These are phyloP conservation scores for Malthinus flaveolus DNA, from an alignment of 2,888 invertebrate species.

Conservation along the genomic window DNA sequence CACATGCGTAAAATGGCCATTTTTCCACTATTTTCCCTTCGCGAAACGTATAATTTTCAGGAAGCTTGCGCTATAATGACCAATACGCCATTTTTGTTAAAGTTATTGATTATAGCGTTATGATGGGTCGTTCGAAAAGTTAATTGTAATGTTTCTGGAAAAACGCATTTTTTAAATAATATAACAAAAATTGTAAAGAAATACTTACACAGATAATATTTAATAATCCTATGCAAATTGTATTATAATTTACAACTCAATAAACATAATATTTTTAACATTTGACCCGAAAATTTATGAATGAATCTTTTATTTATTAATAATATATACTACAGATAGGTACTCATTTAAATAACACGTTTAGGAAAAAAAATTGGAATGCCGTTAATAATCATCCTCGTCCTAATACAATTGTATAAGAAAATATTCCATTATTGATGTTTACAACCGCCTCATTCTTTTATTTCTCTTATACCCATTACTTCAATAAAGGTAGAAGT, in stretches of 20 bases:
- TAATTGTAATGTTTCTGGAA: neutral
- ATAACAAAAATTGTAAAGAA: too few relatives aligned
- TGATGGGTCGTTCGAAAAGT: neutral
- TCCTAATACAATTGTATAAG: neutral
- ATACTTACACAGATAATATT: too few relatives aligned
- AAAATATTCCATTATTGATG: neutral
- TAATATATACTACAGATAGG: constrained; percentile 12
- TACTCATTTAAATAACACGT: constrained; percentile 19
- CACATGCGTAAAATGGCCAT: neutral
- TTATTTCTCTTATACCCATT: neutral
- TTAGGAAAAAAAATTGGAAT: constrained; percentile 4
- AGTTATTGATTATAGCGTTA: neutral
- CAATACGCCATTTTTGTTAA: constrained; percentile 1
- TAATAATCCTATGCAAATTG: neutral
- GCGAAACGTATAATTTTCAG: neutral
- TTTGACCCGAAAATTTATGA: constrained; percentile 27
- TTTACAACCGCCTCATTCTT: neutral
- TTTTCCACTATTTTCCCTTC: neutral
- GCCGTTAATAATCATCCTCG: neutral
- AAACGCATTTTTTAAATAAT: neutral
- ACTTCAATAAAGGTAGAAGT: neutral
- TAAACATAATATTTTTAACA: constrained; percentile 14
- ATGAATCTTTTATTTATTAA: constrained; percentile 22
- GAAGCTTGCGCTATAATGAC: neutral
- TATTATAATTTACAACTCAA: constrained; percentile 19